Base-by-base conservation (phyloP, 2,888 invertebrate genomes). In the Exocentrus adspersus region DNA sequence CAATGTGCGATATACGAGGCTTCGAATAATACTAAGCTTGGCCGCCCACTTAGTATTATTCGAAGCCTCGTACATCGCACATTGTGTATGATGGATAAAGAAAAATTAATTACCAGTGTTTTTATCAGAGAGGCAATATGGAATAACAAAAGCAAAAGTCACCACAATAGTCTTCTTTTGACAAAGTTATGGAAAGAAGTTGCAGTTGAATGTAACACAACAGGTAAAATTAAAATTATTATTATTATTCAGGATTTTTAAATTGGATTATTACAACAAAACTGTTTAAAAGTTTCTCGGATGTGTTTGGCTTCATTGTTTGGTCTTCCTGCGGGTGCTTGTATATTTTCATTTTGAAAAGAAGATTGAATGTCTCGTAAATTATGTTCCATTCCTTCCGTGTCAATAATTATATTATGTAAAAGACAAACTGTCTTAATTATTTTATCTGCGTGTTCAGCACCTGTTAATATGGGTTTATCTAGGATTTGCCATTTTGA, bases 401-500 rank as follows among this genome's bases (percentile, higher is more conserved):
- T 28, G 28, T 28, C 28, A 28, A 28, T 28, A 30, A 60, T 60
- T 41, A 42, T 54, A 12, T 48, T 48, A 24, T 48, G 28, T n/a
- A 48, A 12, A 48, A 59, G 10, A 48, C 63, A 65, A 45, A 61
- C 57, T 5, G 54, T 10, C 20, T 64, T 69, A 20, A 69, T 30
- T 16, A 67, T 67, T 20, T 54, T 30, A 30, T 64, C 63, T n/a
- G 65, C 65, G 4, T 20, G 28, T 30, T 62, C 21, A n/a, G 14
- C 51, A 58, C 20, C 0, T 10, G 63, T 61, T 28, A 46, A 20
- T 17, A 70, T 67, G n/a, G 64, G 51, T 52, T 56, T 60, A 10
- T 43, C 37, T 24, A 70, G 30, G 32, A 68, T 52, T 62, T 59
- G 62, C 68, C 67, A 69, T 64, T 69, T 71, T 14, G 63, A 32